Evolutionary conservation across 1,140 invertebrate species (phyloP), one percentile per base, ranked within the genome.

Genomic region (Rhyzopertha dominica): DNA sequence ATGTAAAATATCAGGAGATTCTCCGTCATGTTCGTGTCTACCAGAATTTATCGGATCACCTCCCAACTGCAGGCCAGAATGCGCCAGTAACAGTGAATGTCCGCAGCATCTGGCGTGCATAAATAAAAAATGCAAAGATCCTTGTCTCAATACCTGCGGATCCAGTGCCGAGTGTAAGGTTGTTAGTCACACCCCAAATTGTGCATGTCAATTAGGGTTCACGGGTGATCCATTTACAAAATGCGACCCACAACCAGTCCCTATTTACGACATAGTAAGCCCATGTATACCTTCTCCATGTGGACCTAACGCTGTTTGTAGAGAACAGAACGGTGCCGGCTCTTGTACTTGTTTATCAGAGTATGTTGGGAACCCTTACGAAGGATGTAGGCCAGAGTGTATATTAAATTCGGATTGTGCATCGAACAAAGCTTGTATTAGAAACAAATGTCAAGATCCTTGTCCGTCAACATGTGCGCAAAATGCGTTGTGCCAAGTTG

Each of bases 1-100:
- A 43, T 91, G 88, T 69, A 80, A 78, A 59, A 84, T 89, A 65
- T 72, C 73, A 51, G 79, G 82, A 49, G 84, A 82, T 56, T 82
- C 78, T 56, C 82, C 86, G 43, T 86, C 85, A 32, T 92, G 89
- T 63, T 79, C 76, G 46, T 92, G 89, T 68, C 62, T 87, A 56
- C 76, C 82, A 47, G 82, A 87, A 49, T 91, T 86, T 66, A 78
- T 78, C 52, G 88, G 89, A 34, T 84, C 89, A 72, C 86, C 89
- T 7, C 87, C 90, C 53, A 74, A 84, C 40, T 88, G 87, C 61
- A 74, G 82, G 55, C 85, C 85, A 17, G 85, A 88, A 71, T 90
- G 86, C 63, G 77, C 85, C 14, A 81, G 85, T 64, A 89, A 89
- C 58, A 79, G 78, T 13, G 85, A 89, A 62, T 92, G 88, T 68